Percentiles rank a stretch among this genome's conserved stretches.
Conservation (phyloP, 2,797 vertebrate species). For the Gephyroberyx darwinii region DNA sequence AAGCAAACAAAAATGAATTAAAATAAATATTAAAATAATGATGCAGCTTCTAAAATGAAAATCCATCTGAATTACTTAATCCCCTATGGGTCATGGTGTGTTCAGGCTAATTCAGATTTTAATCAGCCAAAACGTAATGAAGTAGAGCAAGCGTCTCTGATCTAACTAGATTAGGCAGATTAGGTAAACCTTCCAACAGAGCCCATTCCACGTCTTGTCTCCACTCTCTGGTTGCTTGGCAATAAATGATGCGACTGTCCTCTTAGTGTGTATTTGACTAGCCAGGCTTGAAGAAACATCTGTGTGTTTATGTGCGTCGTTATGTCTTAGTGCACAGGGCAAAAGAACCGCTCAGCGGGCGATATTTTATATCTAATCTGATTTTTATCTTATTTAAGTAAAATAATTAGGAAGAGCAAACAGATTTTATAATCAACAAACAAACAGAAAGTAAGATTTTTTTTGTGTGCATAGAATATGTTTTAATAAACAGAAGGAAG, state of each 20-base stretch:
- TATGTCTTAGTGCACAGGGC: background rate
- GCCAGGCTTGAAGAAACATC: conserved; percentile 46
- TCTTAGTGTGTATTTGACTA: conserved; percentile 20
- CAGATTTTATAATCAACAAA: too few relatives aligned
- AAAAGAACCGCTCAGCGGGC: background rate
- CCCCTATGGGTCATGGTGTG: too few relatives aligned
- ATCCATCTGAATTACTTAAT: too few relatives aligned
- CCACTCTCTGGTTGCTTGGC: conserved; percentile 43
- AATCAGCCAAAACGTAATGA: conserved; percentile 54
- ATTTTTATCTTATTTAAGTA: too few relatives aligned
- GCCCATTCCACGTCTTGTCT: conserved; percentile 31
- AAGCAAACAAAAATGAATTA: too few relatives aligned
- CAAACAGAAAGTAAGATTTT: too few relatives aligned
- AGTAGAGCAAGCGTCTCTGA: conserved; percentile 51
- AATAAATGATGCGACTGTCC: conserved; percentile 48
- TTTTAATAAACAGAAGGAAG: too few relatives aligned
- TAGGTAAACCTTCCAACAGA: conserved; percentile 40
- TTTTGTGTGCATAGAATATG: too few relatives aligned
- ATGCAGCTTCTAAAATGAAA: too few relatives aligned
- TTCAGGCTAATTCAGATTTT: conserved; percentile 32
- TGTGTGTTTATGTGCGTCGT: conserved; percentile 27
- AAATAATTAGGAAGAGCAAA: too few relatives aligned
- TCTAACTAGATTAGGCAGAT: conserved; percentile 56
- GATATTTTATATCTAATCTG: too few relatives aligned
- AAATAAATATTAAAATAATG: too few relatives aligned